Percentiles rank a stretch among this genome's conserved stretches.
phyloP scores from a whole-genome alignment of 2,113 vertebrate species.

The Bothrops jararaca region DNA sequence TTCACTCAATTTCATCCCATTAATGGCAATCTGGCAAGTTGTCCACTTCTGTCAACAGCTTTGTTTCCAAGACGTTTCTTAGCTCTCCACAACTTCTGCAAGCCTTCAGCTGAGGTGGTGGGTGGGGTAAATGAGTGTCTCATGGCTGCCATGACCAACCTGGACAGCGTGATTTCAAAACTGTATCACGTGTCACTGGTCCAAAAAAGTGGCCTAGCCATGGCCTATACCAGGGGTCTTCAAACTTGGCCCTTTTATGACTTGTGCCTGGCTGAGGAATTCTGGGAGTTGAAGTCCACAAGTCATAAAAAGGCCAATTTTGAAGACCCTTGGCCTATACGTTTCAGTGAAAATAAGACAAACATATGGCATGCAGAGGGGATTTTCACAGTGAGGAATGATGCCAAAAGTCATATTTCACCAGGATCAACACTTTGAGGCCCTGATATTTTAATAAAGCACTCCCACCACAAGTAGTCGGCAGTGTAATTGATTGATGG shows the following conservation, averaged over 20 bases:
- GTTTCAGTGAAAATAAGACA: neutral
- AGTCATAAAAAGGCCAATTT: too few relatives aligned
- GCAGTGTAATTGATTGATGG: neutral
- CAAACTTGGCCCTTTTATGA: too few relatives aligned
- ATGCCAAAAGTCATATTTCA: neutral
- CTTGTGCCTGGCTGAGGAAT: too few relatives aligned
- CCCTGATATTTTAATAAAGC: neutral
- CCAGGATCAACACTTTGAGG: neutral
- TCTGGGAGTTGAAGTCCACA: too few relatives aligned
- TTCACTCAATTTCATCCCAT: neutral
- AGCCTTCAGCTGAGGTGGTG: neutral
- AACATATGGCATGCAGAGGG: neutral
- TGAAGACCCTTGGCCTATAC: too few relatives aligned
- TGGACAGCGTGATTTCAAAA: neutral
- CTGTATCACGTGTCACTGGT: neutral
- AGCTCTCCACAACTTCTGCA: neutral
- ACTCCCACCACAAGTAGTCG: neutral
- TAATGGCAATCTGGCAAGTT: neutral
- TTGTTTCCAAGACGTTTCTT: neutral
- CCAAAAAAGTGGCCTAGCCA: neutral
- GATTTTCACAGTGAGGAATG: neutral
- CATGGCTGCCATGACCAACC: neutral
- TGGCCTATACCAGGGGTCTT: neutral
- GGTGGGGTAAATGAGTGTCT: neutral
- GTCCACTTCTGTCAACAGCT: neutral